Evolutionary conservation across 2,888 invertebrate species (phyloP).

Genomic region (Eristalinus aeneus): DNA sequence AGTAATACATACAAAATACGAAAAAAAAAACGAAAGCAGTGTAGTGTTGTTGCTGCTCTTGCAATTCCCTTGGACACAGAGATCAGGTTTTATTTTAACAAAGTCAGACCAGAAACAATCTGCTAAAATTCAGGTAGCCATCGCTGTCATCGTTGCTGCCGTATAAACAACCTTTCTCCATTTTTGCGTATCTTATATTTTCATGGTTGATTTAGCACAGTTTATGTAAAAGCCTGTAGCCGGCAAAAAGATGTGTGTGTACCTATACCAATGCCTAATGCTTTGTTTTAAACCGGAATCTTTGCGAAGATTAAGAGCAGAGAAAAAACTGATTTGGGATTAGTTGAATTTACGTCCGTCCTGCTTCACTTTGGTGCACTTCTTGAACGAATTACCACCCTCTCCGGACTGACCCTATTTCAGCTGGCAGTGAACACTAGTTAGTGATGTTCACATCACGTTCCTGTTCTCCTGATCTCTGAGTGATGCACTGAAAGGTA

Average conservation of each 20-base stretch:
- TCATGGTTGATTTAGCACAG: slow-evolving; percentile 69
- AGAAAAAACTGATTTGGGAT: not conserved
- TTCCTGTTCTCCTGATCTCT: slow-evolving; percentile 50
- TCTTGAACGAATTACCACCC: slow-evolving; percentile 14
- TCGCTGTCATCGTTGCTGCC: slow-evolving; percentile 8
- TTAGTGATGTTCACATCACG: slow-evolving; percentile 60
- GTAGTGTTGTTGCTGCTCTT: slow-evolving; percentile 51
- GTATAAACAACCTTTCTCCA: slow-evolving; percentile 62
- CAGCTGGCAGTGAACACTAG: slow-evolving; percentile 21
- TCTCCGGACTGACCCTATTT: slow-evolving; percentile 53
- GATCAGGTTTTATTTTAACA: slow-evolving; percentile 54
- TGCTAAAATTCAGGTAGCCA: slow-evolving; percentile 64
- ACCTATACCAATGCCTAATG: slow-evolving; percentile 55
- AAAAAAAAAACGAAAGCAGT: slow-evolving; percentile 58
- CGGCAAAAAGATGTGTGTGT: slow-evolving; percentile 12
- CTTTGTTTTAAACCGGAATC: slow-evolving; percentile 29
- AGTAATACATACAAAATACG: slow-evolving; percentile 61
- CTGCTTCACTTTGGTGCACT: slow-evolving; percentile 18
- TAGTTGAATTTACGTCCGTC: slow-evolving; percentile 44
- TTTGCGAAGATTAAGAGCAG: slow-evolving; percentile 14
- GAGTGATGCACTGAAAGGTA: slow-evolving; percentile 36
- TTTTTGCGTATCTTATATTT: slow-evolving; percentile 68
- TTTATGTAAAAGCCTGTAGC: slow-evolving; percentile 27
- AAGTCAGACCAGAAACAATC: slow-evolving; percentile 55
- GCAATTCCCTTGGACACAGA: slow-evolving; percentile 47